Base-by-base conservation (phyloP, 1,140 invertebrate species). In the Agrypnia vestita region DNA sequence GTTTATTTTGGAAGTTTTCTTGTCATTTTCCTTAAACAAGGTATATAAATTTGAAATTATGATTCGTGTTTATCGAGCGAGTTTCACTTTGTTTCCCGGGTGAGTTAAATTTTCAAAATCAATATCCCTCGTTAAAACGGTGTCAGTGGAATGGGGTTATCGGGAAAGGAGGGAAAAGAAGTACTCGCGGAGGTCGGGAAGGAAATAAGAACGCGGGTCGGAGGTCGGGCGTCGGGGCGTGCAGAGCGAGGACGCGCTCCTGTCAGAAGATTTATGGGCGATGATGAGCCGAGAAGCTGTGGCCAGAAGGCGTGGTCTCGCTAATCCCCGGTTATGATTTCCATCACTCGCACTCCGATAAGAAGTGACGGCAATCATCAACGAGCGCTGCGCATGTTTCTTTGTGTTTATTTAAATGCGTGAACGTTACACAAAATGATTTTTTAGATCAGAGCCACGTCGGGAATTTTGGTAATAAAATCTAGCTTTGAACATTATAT, bases 241-340 rank as follows among this genome's bases (percentile, higher is more conserved):
- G 62, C 35, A 56, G 79, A 67, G 43, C 19, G 15, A 80, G 55
- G 79, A 80, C 64, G 75, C 49, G 64, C 51, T 71, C 71, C 64
- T 76, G 80, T 82, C 80, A 78, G 47, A 71, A 79, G 78, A 82
- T 82, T 82, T 82, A 79, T 82, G 53, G 64, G 75, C 71, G 74
- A 79, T 79, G 74, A 82, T 82, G 78, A 79, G 75, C 46, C 25
- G 74, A 72, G 76, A 53, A 61, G 72, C 67, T 67, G 69, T 44
- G 46, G 55, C 46, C 35, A 64, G 49, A 80, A 75, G 75, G 79
- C 74, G 80, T 74, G 69, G 79, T 79, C 53, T 81, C 72, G 56
- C 51, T 82, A 82, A 79, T 82, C 55, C 56, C 59, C 53, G 15
- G 69, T 43, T 53, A 56, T 56, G 51, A 56, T 77, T 67, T 67